phyloP scores from a whole-genome alignment of 2,888 invertebrate genomes.

The Drosophila nr. perissopoda region DNA sequence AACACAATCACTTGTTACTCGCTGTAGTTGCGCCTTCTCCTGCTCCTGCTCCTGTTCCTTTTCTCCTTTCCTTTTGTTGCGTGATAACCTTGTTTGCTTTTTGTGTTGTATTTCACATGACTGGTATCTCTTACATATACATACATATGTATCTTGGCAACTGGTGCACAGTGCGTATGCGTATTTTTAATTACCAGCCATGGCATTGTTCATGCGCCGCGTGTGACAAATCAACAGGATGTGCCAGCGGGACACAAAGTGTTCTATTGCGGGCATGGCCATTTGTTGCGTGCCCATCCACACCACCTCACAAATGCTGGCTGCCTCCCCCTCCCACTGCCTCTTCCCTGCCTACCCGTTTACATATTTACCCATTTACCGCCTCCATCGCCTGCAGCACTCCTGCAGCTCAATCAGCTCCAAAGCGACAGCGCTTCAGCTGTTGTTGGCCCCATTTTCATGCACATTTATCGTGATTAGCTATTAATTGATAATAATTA shows the following conservation, averaged over 20 bases:
- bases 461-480: slow-evolving; percentile 80
- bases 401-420: slow-evolving; percentile 9
- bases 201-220: slow-evolving; percentile 64
- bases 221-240: slow-evolving; percentile 73
- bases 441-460: slow-evolving; percentile 57
- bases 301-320: not conserved
- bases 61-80: not conserved
- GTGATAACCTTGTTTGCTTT: slow-evolving; percentile 6
- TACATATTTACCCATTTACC: not conserved
- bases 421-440: slow-evolving; percentile 14
- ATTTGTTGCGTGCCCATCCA: slow-evolving; percentile 54
- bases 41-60: slow-evolving; percentile 20
- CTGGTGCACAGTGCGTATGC: slow-evolving; percentile 57
- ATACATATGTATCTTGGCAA: slow-evolving; percentile 1
- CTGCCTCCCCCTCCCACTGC: not conserved
- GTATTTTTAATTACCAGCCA: slow-evolving; percentile 63
- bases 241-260: slow-evolving; percentile 29
- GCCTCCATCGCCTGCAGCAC: not conserved
- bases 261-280: slow-evolving; percentile 46
- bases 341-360: not conserved
- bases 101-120: slow-evolving; percentile 1
- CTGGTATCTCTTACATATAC: slow-evolving; percentile 2
- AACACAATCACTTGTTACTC: slow-evolving; percentile 61
- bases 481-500: slow-evolving; percentile 79
- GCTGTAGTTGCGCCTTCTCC: slow-evolving; percentile 9